These are phyloP conservation scores for Phenganax subtilis DNA, from an alignment of 92 coral and sea anemone genomes.

Conservation along the genomic window DNA sequence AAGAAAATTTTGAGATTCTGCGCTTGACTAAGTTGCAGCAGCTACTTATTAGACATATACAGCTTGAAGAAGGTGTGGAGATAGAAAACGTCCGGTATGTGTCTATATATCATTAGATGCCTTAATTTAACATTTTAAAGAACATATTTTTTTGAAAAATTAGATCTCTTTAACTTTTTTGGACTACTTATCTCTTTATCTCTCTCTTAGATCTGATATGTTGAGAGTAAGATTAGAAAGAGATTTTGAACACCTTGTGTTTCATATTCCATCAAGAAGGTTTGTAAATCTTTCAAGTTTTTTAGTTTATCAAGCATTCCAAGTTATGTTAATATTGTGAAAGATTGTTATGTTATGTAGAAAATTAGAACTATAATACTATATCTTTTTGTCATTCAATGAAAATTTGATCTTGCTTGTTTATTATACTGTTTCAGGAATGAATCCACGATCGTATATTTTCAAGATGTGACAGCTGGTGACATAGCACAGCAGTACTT, in stretches of 20 bases:
- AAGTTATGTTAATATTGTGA: background rate
- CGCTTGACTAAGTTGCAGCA: constrained; percentile 31
- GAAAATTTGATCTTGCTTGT: background rate
- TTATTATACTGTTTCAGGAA: constrained; percentile 12
- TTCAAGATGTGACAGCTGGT: constrained; percentile 25
- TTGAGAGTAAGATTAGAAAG: constrained; percentile 27
- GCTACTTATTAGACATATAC: constrained; percentile 33
- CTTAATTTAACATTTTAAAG: background rate
- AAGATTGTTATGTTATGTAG: background rate
- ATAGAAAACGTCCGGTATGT: constrained; percentile 32
- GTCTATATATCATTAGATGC: background rate
- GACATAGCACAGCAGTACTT: constrained; percentile 26
- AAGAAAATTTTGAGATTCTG: constrained; percentile 29
- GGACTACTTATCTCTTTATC: background rate
- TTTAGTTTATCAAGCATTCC: constrained; percentile 12
- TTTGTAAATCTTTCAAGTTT: constrained; percentile 28
- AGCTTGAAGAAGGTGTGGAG: constrained; percentile 26
- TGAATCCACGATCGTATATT: constrained; percentile 29
- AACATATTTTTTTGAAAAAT: background rate
- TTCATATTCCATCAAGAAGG: constrained; percentile 35
- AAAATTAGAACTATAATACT: background rate
- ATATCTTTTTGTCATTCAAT: background rate
- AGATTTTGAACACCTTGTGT: constrained; percentile 28
- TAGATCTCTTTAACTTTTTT: background rate
- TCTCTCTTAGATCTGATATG: constrained; percentile 31